Evolutionary conservation across 2,113 vertebrate species (phyloP).

Genomic region (Gopherus evgoodei): DNA sequence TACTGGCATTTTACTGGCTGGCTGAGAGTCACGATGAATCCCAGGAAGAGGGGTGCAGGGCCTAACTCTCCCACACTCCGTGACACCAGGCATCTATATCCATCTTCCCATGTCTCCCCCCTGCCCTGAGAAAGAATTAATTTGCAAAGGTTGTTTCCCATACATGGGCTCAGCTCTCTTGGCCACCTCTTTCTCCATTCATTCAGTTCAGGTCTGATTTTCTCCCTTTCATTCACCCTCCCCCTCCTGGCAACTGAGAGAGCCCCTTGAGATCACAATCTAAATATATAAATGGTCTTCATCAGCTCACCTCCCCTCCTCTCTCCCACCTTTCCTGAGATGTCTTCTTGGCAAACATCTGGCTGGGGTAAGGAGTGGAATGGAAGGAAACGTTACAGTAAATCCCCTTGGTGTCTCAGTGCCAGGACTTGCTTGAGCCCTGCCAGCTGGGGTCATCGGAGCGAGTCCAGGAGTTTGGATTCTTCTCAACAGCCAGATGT

Average conservation of each 20-base stretch:
- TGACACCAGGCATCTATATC: not conserved
- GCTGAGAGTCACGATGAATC: no score
- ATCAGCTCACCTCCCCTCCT: not conserved
- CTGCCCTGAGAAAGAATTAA: not conserved
- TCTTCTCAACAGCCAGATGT: conserved; percentile 10
- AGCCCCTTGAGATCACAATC: no score
- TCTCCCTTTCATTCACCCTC: not conserved
- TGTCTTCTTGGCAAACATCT: not conserved
- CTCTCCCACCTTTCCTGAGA: not conserved
- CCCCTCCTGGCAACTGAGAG: not conserved
- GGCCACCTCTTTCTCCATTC: not conserved
- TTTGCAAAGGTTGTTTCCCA: conserved; percentile 62
- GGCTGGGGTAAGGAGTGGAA: not conserved
- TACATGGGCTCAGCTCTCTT: conserved; percentile 13
- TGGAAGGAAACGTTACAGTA: not conserved
- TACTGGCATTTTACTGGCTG: no score
- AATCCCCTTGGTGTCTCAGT: not conserved
- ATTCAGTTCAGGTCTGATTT: not conserved
- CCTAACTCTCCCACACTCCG: no score
- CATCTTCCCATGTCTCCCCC: not conserved
- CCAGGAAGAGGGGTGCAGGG: no score
- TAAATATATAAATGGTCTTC: not conserved
- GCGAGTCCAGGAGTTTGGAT: not conserved
- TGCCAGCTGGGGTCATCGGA: not conserved
- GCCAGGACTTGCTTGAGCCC: not conserved